Conservation (phyloP, 2,888 invertebrate species). For the Craniophora ligustri region DNA sequence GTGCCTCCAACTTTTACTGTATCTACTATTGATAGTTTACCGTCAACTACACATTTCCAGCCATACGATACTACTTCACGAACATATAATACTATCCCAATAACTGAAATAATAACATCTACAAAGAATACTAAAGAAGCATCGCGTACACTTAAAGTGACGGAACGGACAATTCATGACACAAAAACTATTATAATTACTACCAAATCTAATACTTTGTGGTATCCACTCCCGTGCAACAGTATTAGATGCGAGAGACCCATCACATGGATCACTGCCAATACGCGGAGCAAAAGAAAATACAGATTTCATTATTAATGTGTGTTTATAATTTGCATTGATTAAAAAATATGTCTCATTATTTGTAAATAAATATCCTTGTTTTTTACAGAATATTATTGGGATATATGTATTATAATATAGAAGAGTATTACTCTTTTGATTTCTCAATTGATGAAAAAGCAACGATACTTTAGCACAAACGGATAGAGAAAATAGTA, state of each 20-base stretch:
- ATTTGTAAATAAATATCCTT: too few species aligned
- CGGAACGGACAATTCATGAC: neutral
- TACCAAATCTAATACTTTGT: constrained; percentile 20
- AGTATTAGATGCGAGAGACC: constrained; percentile 56
- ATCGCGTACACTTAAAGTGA: neutral
- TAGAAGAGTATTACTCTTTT: too few species aligned
- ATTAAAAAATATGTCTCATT: constrained; percentile 10
- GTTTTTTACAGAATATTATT: too few species aligned
- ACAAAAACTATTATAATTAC: neutral
- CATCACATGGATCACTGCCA: constrained; percentile 53
- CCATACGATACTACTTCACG: neutral
- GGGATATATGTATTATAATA: too few species aligned
- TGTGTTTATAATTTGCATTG: constrained; percentile 2
- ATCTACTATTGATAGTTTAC: neutral
- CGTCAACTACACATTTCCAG: neutral
- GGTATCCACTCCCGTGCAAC: constrained; percentile 46
- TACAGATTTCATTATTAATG: constrained; percentile 24
- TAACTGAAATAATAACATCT: neutral
- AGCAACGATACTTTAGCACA: neutral
- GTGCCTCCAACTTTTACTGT: neutral
- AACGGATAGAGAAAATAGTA: neutral
- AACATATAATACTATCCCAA: neutral
- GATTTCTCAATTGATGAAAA: neutral
- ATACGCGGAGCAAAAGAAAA: constrained; percentile 13
- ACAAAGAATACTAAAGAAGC: neutral